Evolutionary conservation across 2,888 invertebrate species (phyloP), one percentile per base, ranked within the genome.

Genomic region (Cryptus armator): DNA sequence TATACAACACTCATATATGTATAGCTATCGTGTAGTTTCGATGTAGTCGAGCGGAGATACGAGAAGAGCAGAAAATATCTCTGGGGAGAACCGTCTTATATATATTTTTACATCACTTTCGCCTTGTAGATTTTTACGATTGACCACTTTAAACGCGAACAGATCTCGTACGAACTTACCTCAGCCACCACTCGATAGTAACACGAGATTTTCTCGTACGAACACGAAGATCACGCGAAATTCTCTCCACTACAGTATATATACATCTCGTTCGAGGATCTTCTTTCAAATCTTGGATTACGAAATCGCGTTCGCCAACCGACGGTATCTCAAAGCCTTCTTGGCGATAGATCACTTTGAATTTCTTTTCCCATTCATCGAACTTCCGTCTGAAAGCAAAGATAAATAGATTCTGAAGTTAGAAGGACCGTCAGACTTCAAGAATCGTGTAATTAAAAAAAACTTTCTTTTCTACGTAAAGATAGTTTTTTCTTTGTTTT

Each of bases 61-160:
- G 5, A 12, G 44, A 29, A 72, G 43, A 43, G 37, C 5, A 29
- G 14, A 0, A 14, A 32, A 66, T n/a, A 66, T 29, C 43, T 66
- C 9, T 1, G 10, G 16, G 66, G 43, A 16, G 56, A 59, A 2
- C 3, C 7, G n/a, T 59, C 59, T 6, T 72, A 59, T 72, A 44
- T 32, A 59, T 44, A 43, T 72, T 14, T 43, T 44, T 59, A 43
- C 19, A 16, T 3, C 16, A 32, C 59, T 72, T 59, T 44, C 51
- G 56, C 9, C 43, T 44, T 43, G 37, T 44, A 16, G 19, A 44
- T 10, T 43, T 72, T 72, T 72, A 72, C 59, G 72, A 72, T 59
- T 43, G 59, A 44, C 56, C 66, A 16, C 66, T 66, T 16, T 16
- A 9, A 62, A 43, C n/a, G 43, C 43, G 43, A 29, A 66, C 43